Conservation (phyloP, 2,888 invertebrate genomes). For the Portevinia maculata region DNA sequence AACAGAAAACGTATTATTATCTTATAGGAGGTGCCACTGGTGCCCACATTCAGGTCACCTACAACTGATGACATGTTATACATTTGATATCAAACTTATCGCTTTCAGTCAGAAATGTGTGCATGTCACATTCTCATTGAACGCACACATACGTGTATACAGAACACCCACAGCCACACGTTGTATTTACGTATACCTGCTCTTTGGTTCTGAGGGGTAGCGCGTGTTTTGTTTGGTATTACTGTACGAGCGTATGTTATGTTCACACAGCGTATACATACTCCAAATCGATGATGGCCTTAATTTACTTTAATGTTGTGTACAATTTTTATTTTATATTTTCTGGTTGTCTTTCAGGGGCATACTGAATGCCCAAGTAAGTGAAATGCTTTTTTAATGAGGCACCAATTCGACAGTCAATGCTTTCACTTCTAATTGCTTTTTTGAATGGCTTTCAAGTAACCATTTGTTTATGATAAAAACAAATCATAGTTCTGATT, state of each 20-base stretch:
- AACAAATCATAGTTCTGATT: slow-evolving; percentile 42
- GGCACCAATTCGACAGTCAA: not conserved
- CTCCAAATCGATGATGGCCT: slow-evolving; percentile 72
- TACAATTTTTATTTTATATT: slow-evolving; percentile 27
- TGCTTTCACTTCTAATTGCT: slow-evolving; percentile 60
- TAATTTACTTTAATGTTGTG: slow-evolving; percentile 63
- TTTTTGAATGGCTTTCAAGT: not conserved
- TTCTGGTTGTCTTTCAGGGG: slow-evolving; percentile 62
- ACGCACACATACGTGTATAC: slow-evolving; percentile 14
- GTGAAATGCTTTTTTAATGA: slow-evolving; percentile 35
- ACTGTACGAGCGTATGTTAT: slow-evolving; percentile 36
- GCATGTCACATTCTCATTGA: slow-evolving; percentile 41
- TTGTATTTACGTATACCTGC: no score
- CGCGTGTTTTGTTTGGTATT: not conserved
- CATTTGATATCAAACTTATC: slow-evolving; percentile 69
- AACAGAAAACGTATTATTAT: slow-evolving; percentile 46
- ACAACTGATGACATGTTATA: slow-evolving; percentile 55
- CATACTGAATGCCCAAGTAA: slow-evolving; percentile 37
- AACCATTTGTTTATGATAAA: not conserved
- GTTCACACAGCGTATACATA: slow-evolving; percentile 44
- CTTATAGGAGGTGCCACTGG: slow-evolving; percentile 55
- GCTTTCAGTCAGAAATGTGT: slow-evolving; percentile 39
- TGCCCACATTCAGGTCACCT: slow-evolving; percentile 71
- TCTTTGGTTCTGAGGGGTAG: not conserved
- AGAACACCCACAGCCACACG: not conserved